Percentiles rank a stretch among this genome's conserved stretches.
Evolutionary conservation across 2,113 vertebrate species (phyloP).

Genomic region (Bucco capensis): DNA sequence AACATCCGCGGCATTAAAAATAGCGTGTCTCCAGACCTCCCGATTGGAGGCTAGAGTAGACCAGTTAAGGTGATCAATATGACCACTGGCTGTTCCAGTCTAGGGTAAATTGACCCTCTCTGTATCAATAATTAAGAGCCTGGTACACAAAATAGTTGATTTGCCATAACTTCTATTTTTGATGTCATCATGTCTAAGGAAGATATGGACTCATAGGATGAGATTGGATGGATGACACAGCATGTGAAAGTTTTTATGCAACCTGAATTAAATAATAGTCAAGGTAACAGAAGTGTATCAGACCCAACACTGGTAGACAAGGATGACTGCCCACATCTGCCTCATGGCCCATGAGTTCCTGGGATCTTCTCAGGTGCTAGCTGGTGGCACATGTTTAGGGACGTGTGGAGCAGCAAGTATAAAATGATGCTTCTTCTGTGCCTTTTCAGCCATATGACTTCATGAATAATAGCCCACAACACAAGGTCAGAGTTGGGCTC

Average conservation of each 20-base stretch:
- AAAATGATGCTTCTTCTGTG: not conserved
- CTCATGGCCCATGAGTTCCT: accelerated
- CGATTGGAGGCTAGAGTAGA: no score
- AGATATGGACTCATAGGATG: not conserved
- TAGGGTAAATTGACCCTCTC: not conserved
- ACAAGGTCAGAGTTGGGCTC: not conserved
- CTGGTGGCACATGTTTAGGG: not conserved
- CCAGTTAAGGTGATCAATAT: no score
- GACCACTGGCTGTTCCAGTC: accelerated
- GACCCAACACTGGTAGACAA: not conserved
- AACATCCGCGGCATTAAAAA: no score
- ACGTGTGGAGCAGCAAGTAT: not conserved
- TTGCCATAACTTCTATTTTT: not conserved
- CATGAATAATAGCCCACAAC: not conserved
- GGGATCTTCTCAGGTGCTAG: not conserved
- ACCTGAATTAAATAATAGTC: not conserved
- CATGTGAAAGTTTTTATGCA: not conserved
- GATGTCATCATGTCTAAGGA: not conserved
- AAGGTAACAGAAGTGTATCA: not conserved
- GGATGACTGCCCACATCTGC: not conserved
- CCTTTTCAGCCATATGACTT: not conserved
- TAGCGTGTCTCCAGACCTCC: no score
- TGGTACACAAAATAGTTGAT: not conserved
- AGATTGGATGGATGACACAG: not conserved
- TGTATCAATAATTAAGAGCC: not conserved